phyloP scores from a whole-genome alignment of 2,888 invertebrate genomes.

The Rhaphigaster nebulosa region DNA sequence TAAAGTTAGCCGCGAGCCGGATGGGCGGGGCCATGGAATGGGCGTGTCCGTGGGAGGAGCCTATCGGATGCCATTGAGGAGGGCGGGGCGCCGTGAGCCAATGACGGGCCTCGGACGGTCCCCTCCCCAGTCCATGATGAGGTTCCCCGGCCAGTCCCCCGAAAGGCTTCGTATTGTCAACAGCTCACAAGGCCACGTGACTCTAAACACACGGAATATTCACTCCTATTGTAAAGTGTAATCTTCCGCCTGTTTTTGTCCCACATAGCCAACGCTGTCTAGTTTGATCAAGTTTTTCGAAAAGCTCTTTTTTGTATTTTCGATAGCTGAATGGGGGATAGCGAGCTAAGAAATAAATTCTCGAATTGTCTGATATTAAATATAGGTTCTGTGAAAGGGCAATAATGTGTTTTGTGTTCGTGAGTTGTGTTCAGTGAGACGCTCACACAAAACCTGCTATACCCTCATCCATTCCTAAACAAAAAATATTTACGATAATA shows the following conservation, averaged over 20 bases:
- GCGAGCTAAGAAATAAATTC: conserved; percentile 39
- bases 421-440: conserved; percentile 46
- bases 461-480: conserved; percentile 23
- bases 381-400: conserved; percentile 35
- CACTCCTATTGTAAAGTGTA: conserved; percentile 48
- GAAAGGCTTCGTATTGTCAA: conserved; percentile 46
- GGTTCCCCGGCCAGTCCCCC: conserved; percentile 23
- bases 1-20: conserved; percentile 15
- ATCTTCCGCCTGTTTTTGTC: conserved; percentile 46
- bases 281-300: conserved; percentile 38
- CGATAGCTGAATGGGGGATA: conserved; percentile 39
- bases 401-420: conserved; percentile 23
- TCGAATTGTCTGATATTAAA: conserved; percentile 36
- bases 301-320: conserved; percentile 18
- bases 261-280: conserved; percentile 36
- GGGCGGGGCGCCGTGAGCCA: background rate
- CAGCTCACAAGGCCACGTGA: conserved; percentile 48
- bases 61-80: background rate
- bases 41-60: background rate
- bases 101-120: background rate
- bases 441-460: conserved; percentile 21
- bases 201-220: conserved; percentile 50
- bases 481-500: background rate
- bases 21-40: background rate
- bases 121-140: background rate